Evolutionary conservation across 2,797 vertebrate genomes (phyloP).

Genomic region (Galago senegalensis): DNA sequence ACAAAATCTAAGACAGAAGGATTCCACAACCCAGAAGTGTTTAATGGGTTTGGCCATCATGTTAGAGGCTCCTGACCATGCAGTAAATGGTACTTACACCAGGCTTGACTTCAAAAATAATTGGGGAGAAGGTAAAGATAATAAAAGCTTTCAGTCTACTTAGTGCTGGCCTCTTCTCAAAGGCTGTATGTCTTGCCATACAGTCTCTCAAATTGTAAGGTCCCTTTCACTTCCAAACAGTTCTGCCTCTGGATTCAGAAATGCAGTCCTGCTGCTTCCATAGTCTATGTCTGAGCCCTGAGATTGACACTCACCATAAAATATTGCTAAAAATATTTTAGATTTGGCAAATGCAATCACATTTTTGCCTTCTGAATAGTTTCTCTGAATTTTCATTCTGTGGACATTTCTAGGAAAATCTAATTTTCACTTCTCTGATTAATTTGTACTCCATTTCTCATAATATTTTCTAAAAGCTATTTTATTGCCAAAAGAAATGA

Average conservation of each 20-base stretch:
- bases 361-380: conserved; percentile 63
- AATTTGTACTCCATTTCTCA: conserved; percentile 70
- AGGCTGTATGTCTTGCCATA: conserved; percentile 35
- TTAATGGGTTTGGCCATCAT: background rate
- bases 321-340: conserved; percentile 69
- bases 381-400: conserved; percentile 74
- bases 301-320: conserved; percentile 48
- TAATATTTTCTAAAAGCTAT: conserved; percentile 66
- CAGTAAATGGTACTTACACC: background rate
- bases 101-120: conserved; percentile 37
- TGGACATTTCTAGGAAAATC: conserved; percentile 69
- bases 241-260: conserved; percentile 47
- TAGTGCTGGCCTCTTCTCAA: conserved; percentile 42
- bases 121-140: background rate
- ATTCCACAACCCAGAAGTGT: background rate
- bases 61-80: background rate
- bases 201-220: conserved; percentile 41
- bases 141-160: conserved; percentile 17
- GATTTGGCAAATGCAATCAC: conserved; percentile 62
- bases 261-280: background rate
- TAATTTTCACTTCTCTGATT: conserved; percentile 68
- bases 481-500: conserved; percentile 61
- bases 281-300: background rate
- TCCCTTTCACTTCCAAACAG: conserved; percentile 31
- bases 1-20: conserved; percentile 28